phyloP scores from a whole-genome alignment of 2,797 vertebrate genomes.

The Sebastes glaucus region DNA sequence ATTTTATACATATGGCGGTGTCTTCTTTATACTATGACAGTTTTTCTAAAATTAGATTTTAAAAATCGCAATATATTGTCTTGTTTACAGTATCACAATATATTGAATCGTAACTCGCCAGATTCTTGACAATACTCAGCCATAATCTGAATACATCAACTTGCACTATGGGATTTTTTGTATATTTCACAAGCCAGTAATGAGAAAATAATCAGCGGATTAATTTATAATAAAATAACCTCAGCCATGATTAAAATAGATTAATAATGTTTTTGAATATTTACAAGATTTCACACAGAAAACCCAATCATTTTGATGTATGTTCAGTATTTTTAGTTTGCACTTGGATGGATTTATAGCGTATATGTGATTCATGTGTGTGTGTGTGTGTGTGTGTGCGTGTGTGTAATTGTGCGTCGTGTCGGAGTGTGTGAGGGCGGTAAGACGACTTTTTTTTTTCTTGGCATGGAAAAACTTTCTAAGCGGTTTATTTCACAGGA shows the following conservation, averaged over 20 bases:
- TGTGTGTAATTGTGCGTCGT: conserved; percentile 11
- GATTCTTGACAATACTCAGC: no score
- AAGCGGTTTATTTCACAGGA: conserved; percentile 38
- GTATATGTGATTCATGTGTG: not conserved
- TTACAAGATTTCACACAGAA: not conserved
- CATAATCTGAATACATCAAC: no score
- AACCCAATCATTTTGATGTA: not conserved
- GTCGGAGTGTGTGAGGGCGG: conserved; percentile 23
- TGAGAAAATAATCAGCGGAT: not conserved
- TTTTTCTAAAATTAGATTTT: no score
- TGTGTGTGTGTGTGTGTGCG: not conserved
- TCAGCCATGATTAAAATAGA: not conserved
- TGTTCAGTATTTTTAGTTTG: conserved; percentile 1
- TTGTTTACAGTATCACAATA: no score
- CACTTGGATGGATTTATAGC: not conserved
- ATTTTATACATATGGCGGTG: no score
- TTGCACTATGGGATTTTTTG: not conserved
- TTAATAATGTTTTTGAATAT: not conserved
- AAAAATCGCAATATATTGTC: no score
- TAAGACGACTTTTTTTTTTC: not conserved
- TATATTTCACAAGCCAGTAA: not conserved
- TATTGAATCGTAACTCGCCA: no score
- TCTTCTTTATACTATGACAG: no score
- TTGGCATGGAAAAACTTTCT: conserved; percentile 24
- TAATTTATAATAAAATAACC: not conserved